Conservation (phyloP, 1,140 invertebrate species). For the Nasonia vitripennis region DNA sequence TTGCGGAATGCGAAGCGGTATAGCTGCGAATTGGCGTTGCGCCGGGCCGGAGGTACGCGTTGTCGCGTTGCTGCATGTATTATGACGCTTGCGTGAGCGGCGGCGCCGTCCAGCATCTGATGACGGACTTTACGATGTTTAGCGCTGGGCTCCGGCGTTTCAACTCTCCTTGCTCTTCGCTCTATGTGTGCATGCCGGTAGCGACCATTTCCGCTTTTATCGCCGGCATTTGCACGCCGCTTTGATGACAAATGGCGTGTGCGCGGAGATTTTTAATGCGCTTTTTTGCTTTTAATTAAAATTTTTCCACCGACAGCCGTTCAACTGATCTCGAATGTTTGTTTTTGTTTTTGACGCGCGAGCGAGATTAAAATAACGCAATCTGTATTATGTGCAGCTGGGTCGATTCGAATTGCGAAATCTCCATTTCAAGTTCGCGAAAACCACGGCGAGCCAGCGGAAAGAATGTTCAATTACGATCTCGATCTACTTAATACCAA, state of each 20-base stretch:
- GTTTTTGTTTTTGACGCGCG: not conserved
- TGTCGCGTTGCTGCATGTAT: slow-evolving; percentile 1
- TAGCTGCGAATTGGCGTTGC: not conserved
- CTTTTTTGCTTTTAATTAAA: not conserved
- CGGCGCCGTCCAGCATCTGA: not conserved
- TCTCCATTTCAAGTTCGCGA: too few species aligned
- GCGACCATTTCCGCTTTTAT: not conserved
- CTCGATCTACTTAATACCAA: too few species aligned
- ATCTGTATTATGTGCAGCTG: too few species aligned
- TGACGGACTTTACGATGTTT: slow-evolving; percentile 10
- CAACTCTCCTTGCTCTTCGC: not conserved
- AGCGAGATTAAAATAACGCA: too few species aligned
- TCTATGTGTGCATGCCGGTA: not conserved
- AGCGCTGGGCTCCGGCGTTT: not conserved
- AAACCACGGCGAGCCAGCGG: too few species aligned
- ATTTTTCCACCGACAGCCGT: not conserved
- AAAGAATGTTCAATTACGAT: too few species aligned
- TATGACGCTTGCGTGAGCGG: not conserved
- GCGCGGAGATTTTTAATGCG: not conserved
- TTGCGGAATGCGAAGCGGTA: not conserved
- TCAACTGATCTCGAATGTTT: not conserved
- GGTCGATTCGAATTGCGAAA: too few species aligned
- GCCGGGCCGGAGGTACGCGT: slow-evolving; percentile 7
- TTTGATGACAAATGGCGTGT: not conserved
- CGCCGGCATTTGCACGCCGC: not conserved